Conservation (phyloP, 1,140 invertebrate species). For the Drosophila ficusphila region DNA sequence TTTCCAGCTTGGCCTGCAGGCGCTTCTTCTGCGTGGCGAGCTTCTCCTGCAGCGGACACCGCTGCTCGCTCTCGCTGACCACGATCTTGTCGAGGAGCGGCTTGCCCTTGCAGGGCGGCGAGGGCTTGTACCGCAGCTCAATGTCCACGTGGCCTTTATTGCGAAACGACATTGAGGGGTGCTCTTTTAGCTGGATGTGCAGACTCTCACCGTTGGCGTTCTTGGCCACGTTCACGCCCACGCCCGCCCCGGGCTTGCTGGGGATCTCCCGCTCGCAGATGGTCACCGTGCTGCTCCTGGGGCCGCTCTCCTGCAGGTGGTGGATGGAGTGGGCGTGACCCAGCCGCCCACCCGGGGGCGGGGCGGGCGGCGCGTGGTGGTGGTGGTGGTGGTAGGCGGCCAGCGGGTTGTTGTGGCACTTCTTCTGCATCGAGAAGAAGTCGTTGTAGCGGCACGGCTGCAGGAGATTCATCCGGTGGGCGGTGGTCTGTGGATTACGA, state of each 20-base stretch:
- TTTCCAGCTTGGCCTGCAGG: slow-evolving; percentile 69
- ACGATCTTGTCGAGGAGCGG: slow-evolving; percentile 84
- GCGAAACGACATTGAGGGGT: slow-evolving; percentile 85
- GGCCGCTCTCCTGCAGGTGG: slow-evolving; percentile 70
- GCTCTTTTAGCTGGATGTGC: slow-evolving; percentile 84
- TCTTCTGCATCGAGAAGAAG: slow-evolving; percentile 74
- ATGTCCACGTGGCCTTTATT: slow-evolving; percentile 85
- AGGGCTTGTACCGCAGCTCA: slow-evolving; percentile 85
- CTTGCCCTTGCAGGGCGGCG: slow-evolving; percentile 75
- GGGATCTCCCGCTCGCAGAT: slow-evolving; percentile 71
- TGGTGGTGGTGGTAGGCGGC: slow-evolving; percentile 61
- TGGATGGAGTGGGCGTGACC: slow-evolving; percentile 70
- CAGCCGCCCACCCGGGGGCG: slow-evolving; percentile 48
- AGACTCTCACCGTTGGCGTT: slow-evolving; percentile 81
- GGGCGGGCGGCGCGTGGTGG: slow-evolving; percentile 58
- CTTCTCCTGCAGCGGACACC: slow-evolving; percentile 59
- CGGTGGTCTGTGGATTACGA: slow-evolving; percentile 47
- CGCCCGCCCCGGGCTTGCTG: slow-evolving; percentile 33
- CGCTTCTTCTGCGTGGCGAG: slow-evolving; percentile 66
- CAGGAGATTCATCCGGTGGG: slow-evolving; percentile 68
- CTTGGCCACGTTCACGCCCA: slow-evolving; percentile 65
- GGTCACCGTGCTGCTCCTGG: slow-evolving; percentile 68
- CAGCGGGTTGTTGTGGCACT: slow-evolving; percentile 67
- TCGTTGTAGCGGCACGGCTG: slow-evolving; percentile 80
- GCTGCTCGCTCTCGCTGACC: slow-evolving; percentile 71